These are phyloP conservation scores for Corythaeola cristata DNA, from an alignment of 2,113 vertebrate species.

Conservation along the genomic window DNA sequence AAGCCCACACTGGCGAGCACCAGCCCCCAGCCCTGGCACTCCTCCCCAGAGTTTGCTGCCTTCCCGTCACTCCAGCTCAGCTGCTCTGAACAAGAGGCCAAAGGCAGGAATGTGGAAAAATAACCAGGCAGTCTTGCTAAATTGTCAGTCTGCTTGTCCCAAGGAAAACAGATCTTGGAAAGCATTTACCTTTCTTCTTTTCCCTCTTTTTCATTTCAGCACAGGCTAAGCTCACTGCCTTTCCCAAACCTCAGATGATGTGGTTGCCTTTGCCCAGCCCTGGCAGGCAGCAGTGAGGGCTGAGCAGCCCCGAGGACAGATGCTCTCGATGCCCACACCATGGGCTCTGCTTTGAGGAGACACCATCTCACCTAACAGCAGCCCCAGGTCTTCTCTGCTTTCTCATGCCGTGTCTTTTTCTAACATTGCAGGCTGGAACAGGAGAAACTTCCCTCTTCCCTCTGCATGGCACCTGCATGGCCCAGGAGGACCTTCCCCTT, in stretches of 20 bases:
- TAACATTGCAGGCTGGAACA: neutral
- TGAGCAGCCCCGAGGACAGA: neutral
- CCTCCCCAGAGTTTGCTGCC: neutral
- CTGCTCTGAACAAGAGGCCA: neutral
- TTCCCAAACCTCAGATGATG: neutral
- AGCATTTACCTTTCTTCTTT: neutral
- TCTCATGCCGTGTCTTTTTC: neutral
- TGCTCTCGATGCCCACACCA: accelerated
- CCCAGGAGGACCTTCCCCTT: no score
- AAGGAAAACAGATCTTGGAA: neutral
- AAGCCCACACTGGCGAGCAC: neutral
- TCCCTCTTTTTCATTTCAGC: neutral
- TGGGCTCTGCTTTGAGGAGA: neutral
- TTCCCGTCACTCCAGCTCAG: neutral
- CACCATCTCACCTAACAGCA: neutral
- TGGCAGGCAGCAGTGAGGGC: neutral
- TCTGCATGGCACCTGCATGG: neutral
- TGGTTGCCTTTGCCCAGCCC: neutral
- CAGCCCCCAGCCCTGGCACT: neutral
- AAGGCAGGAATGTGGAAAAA: neutral
- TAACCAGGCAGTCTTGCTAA: neutral
- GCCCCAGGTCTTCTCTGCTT: neutral
- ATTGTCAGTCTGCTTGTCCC: neutral
- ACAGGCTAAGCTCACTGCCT: neutral
- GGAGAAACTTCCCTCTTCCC: neutral